These are phyloP conservation scores for Anguilla megastoma DNA, from an alignment of 2,797 vertebrate species.

Conservation along the genomic window DNA sequence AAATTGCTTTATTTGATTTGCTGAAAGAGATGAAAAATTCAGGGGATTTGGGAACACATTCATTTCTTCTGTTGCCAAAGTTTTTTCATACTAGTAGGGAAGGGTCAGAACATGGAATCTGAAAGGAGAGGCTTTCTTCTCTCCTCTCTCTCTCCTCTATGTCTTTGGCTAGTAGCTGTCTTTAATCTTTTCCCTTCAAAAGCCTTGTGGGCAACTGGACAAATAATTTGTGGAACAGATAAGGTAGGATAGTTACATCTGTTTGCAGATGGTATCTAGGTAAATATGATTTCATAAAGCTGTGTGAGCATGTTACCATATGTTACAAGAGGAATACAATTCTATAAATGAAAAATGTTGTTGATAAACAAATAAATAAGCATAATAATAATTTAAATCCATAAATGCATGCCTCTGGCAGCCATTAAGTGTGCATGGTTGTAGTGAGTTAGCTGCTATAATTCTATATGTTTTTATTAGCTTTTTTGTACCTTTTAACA, in stretches of 20 bases:
- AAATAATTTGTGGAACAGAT: background rate
- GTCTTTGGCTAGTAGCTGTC: background rate
- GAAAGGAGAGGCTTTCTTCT: background rate
- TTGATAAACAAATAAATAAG: background rate
- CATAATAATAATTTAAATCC: background rate
- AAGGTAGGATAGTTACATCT: background rate
- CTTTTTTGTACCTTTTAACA: background rate
- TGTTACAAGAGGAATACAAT: background rate
- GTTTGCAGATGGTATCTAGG: background rate
- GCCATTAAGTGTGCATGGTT: background rate
- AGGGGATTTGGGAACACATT: background rate
- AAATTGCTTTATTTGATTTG: background rate
- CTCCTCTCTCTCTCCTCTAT: background rate
- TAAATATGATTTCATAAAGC: background rate
- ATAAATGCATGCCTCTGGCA: background rate
- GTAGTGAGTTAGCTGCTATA: background rate
- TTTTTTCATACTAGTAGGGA: background rate
- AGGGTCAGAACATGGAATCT: background rate
- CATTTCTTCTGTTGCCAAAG: slow-evolving; percentile 2
- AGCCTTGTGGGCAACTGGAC: background rate
- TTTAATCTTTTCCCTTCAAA: background rate
- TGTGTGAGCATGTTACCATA: background rate
- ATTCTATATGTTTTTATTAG: background rate
- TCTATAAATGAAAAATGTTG: background rate
- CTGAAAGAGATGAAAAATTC: background rate